Evolutionary conservation across 2,888 invertebrate genomes (phyloP), one percentile per base, ranked within the genome.

Genomic region (Leuctra nigra): DNA sequence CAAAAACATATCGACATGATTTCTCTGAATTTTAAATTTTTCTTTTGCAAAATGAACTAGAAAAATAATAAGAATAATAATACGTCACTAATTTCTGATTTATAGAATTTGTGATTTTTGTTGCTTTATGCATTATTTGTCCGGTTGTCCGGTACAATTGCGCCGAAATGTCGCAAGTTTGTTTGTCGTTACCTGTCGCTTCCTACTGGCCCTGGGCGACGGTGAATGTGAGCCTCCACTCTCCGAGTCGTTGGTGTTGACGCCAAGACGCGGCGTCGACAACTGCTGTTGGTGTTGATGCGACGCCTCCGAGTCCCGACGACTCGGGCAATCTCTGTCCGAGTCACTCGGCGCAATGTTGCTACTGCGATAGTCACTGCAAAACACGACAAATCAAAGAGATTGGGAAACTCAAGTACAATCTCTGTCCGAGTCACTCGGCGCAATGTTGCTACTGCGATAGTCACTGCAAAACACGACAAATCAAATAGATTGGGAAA

Each of bases 341-440:
- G 91, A 92, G 75, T 92, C 92, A 67, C 91, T 91, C 62, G 91
- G 91, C 64, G 87, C 91, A 66, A 92, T 80, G 71, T 87, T 90
- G 75, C 87, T 87, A 80, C 91, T 91, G 73, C 91, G 87, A 79
- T 92, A 90, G 82, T 92, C 92, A 82, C 92, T 92, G 81, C 33
- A 35, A 54, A 53, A n/a, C n/a, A n/a, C n/a, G 6, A 33, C 33
- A 33, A 33, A 33, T 33, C 33, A 9, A 33, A 33, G 11, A 33
- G n/a, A n/a, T n/a, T n/a, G n/a, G n/a, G n/a, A n/a, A 11, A 33
- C 33, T 9, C 33, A 33, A 9, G 87, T 84, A 72, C 87, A 85
- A 73, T 91, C 91, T 69, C 84, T 84, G 70, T 91, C 92, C 64
- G 91, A 92, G 75, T 92, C 92, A 67, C 91, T 91, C 62, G 91